Percentiles rank a stretch among this genome's conserved stretches.
These are phyloP conservation scores for Petaurus breviceps DNA, from an alignment of 2,113 vertebrate species.

Conservation along the genomic window DNA sequence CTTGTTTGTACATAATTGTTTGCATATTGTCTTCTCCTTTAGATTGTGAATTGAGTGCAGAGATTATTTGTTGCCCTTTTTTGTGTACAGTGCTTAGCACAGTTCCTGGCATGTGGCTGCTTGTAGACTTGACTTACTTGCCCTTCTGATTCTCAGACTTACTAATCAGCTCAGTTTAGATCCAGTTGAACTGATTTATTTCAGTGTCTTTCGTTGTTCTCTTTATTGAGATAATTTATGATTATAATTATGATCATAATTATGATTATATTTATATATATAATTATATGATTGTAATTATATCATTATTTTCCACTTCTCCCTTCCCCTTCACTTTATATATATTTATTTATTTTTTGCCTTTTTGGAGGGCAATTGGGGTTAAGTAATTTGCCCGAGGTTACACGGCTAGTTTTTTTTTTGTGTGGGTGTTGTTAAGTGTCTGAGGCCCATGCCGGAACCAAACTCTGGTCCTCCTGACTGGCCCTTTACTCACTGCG, in stretches of 20 bases:
- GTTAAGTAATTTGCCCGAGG: too few relatives aligned
- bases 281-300: too few relatives aligned
- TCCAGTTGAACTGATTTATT: neutral
- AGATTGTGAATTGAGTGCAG: neutral
- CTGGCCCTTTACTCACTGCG: too few relatives aligned
- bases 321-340: too few relatives aligned
- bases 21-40: neutral
- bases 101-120: neutral
- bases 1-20: neutral
- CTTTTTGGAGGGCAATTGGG: too few relatives aligned
- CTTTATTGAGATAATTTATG: neutral
- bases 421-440: too few relatives aligned
- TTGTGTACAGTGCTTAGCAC: neutral
- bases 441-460: too few relatives aligned
- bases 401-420: too few relatives aligned
- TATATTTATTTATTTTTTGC: too few relatives aligned
- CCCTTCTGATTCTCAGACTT: neutral
- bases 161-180: neutral
- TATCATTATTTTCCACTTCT: neutral
- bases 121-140: neutral
- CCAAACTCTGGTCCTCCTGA: too few relatives aligned
- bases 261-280: too few relatives aligned
- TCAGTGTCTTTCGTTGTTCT: neutral
- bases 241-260: too few relatives aligned
- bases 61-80: neutral